phyloP scores from a whole-genome alignment of 2,113 vertebrate species.

The Recurvirostra avosetta region DNA sequence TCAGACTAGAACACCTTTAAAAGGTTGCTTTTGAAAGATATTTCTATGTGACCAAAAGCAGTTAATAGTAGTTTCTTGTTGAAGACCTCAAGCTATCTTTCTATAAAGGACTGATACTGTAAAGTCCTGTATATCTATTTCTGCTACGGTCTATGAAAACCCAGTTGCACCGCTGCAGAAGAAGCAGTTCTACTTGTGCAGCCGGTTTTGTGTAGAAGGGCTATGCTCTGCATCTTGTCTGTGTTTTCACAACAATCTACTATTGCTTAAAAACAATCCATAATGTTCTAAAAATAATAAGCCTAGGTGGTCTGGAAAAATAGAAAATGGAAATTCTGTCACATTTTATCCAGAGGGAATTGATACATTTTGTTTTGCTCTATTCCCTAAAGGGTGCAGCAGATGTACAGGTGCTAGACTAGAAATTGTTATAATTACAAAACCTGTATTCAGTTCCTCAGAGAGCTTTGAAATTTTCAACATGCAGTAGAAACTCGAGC shows the following conservation, averaged over 20 bases:
- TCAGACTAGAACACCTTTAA: slow-evolving; percentile 30
- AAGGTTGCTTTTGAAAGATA: background rate
- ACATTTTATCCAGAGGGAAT: slow-evolving; percentile 25
- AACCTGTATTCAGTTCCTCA: slow-evolving; percentile 49
- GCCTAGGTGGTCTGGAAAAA: slow-evolving; percentile 31
- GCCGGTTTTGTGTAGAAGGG: background rate
- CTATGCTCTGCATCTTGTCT: background rate
- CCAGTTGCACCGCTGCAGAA: background rate
- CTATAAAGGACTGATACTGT: background rate
- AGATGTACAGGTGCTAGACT: slow-evolving; percentile 63
- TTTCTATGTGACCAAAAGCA: background rate
- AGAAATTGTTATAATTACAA: slow-evolving; percentile 70
- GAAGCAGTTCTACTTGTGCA: background rate
- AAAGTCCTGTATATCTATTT: background rate
- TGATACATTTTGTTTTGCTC: slow-evolving; percentile 54
- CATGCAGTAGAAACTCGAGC: slow-evolving; percentile 35
- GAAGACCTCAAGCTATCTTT: background rate
- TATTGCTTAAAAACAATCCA: slow-evolving; percentile 31
- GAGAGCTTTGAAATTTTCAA: slow-evolving; percentile 67
- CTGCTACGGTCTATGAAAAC: background rate
- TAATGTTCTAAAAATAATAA: slow-evolving; percentile 63
- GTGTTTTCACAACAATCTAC: slow-evolving; percentile 6
- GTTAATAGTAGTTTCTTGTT: background rate
- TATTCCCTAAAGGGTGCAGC: slow-evolving; percentile 41
- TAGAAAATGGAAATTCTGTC: slow-evolving; percentile 55